Evolutionary conservation across 1,140 invertebrate genomes (phyloP), one percentile per base, ranked within the genome.

Genomic region (Papilio xuthus): DNA sequence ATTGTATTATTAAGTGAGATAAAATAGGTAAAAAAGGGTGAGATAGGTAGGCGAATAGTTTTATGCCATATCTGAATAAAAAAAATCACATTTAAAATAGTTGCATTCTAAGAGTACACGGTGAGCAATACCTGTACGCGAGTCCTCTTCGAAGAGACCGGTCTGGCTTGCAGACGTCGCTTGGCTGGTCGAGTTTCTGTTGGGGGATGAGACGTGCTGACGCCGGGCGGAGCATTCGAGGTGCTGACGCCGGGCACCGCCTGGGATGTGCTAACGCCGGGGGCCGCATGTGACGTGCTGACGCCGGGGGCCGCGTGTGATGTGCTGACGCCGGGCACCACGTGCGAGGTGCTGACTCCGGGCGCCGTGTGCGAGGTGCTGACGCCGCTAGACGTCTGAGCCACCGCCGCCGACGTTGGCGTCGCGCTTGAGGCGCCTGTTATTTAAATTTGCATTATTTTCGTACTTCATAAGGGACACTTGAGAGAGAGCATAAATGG

Each of bases 141-240:
- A 0, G 90, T 91, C 50, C 91, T 84, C 77, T 93, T 93, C 6
- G 90, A 85, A 23, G 89, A 82, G 37, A 91, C 79, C 0, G 90
- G 90, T 9, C 92, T 85, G 32, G 87, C 80, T 77, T 90, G 88
- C 23, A 92, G 82, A 12, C 92, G 86, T 15, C 90, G 84, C 77
- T 93, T 93, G 23, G 82, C 77, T 9, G 90, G 89, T 6, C 92
- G 86, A 9, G 86, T 84, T 69, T 90, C 90, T 9, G 89, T 82
- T 69, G 86, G 85, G 56, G 84, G 63, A 44, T 85, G 84, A 20
- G 86, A 85, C 7, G 86, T 85, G 78, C 86, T 86, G 15, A 86
- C 86, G 4, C 80, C 80, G 10, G 80, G 80, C 41, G 78, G 81
- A 18, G 79, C 77, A 26, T 80, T 63, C 0, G 84, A 83, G 1